Conservation (phyloP, 1,140 invertebrate genomes). For the Camponotus vicinus region DNA sequence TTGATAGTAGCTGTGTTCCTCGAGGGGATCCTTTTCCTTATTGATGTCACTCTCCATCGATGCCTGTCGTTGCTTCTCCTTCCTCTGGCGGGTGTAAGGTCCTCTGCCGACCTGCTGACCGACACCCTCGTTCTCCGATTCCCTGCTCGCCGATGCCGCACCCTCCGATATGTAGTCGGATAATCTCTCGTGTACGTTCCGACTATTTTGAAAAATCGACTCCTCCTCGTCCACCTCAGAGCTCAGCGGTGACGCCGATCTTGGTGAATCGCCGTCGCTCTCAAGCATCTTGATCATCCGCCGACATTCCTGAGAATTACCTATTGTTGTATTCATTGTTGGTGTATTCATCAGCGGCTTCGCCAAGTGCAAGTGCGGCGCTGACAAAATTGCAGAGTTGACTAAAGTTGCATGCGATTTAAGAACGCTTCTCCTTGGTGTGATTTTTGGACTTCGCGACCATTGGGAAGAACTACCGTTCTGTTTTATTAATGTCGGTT, state of each 20-base stretch:
- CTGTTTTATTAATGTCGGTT: too few species aligned
- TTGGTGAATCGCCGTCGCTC: conserved; percentile 80
- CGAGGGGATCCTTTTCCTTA: conserved; percentile 74
- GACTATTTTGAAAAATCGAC: too few species aligned
- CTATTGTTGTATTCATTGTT: too few species aligned
- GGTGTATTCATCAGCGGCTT: too few species aligned
- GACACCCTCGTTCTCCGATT: conserved; percentile 79
- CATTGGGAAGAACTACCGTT: too few species aligned
- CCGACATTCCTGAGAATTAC: too few species aligned
- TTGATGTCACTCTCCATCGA: conserved; percentile 70
- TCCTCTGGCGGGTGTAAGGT: conserved; percentile 32
- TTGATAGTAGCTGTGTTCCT: conserved; percentile 91
- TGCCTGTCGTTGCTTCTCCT: conserved; percentile 53
- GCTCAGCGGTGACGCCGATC: conserved; percentile 78
- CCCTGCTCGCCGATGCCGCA: conserved; percentile 56
- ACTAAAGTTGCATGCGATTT: too few species aligned
- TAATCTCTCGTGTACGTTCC: conserved; percentile 78
- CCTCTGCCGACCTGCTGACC: conserved; percentile 56
- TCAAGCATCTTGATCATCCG: conserved; percentile 66
- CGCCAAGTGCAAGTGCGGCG: too few species aligned
- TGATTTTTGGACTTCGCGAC: too few species aligned
- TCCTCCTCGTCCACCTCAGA: conserved; percentile 70
- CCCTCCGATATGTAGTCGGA: conserved; percentile 76
- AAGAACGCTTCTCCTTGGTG: too few species aligned
- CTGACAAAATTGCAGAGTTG: too few species aligned